These are phyloP conservation scores for Oreochromis grahami DNA, from an alignment of 2,797 vertebrate species.

Conservation along the genomic window DNA sequence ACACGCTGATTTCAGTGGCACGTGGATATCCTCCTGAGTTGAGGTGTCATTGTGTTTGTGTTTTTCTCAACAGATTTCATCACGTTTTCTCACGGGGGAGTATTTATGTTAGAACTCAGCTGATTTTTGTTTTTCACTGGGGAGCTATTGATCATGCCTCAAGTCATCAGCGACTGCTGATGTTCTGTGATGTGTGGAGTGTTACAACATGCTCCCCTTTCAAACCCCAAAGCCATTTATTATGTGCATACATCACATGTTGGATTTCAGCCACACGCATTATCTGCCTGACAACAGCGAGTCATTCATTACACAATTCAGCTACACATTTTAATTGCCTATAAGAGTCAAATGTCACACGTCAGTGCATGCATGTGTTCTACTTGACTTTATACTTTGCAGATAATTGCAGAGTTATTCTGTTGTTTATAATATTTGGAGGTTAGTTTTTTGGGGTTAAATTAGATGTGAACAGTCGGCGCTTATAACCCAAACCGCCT, in stretches of 20 bases:
- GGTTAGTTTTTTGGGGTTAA: background rate
- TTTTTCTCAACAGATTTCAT: constrained; percentile 19
- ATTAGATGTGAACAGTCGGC: background rate
- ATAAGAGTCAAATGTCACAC: background rate
- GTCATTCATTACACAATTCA: background rate
- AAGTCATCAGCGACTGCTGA: constrained; percentile 7
- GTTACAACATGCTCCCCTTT: background rate
- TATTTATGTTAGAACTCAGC: background rate
- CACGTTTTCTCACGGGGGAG: background rate
- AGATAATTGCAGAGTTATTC: background rate
- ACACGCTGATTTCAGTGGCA: background rate
- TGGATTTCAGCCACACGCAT: constrained; percentile 9
- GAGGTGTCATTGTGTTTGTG: background rate
- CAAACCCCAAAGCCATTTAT: constrained; percentile 9
- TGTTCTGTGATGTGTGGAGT: constrained; percentile 22
- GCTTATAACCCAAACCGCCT: background rate
- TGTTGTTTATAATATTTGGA: background rate
- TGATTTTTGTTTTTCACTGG: background rate
- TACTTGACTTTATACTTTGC: background rate
- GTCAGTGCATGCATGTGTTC: background rate
- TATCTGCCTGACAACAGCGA: constrained; percentile 15
- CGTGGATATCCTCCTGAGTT: background rate
- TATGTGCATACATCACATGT: constrained; percentile 33
- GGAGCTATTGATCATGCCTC: constrained; percentile 3
- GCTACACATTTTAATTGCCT: background rate